These are phyloP conservation scores for Drosophila seclusa DNA, from an alignment of 2,888 invertebrate genomes.

Conservation along the genomic window DNA sequence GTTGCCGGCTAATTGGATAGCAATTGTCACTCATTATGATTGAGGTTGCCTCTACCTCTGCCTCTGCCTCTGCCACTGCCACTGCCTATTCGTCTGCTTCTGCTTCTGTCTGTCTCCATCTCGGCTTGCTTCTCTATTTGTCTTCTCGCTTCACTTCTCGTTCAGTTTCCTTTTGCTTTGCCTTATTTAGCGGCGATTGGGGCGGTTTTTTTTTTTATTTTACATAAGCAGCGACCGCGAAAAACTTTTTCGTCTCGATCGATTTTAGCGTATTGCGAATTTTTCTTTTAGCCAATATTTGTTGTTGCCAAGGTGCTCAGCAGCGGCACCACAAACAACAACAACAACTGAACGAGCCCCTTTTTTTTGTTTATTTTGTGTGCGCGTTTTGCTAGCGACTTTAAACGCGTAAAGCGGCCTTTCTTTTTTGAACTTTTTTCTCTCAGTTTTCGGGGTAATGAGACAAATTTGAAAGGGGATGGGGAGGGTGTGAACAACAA, in stretches of 20 bases:
- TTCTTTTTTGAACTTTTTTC: conserved; percentile 69
- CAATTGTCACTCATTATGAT: conserved; percentile 60
- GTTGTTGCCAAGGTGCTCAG: conserved; percentile 45
- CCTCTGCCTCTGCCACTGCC: neutral
- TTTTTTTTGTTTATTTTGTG: conserved; percentile 40
- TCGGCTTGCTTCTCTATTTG: neutral
- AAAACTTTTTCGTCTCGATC: conserved; percentile 25
- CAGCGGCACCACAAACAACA: conserved; percentile 8
- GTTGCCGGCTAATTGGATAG: conserved; percentile 44
- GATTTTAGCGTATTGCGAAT: conserved; percentile 14
- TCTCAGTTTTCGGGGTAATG: conserved; percentile 30
- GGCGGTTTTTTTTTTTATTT: conserved; percentile 18
- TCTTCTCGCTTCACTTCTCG: conserved; percentile 6
- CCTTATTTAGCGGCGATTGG: conserved; percentile 1
- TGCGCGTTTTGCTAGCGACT: conserved; percentile 53
- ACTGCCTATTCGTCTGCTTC: neutral
- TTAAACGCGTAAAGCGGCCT: conserved; percentile 61
- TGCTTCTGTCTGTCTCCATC: neutral
- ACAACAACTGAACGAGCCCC: conserved; percentile 64
- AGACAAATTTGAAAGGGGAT: conserved; percentile 5
- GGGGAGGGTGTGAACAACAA: conserved; percentile 6
- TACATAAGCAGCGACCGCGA: conserved; percentile 45
- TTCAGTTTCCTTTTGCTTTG: neutral
- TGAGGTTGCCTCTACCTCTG: neutral
- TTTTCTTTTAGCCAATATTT: conserved; percentile 21